Evolutionary conservation across 1,140 invertebrate species (phyloP).

Genomic region (Spodoptera litura): DNA sequence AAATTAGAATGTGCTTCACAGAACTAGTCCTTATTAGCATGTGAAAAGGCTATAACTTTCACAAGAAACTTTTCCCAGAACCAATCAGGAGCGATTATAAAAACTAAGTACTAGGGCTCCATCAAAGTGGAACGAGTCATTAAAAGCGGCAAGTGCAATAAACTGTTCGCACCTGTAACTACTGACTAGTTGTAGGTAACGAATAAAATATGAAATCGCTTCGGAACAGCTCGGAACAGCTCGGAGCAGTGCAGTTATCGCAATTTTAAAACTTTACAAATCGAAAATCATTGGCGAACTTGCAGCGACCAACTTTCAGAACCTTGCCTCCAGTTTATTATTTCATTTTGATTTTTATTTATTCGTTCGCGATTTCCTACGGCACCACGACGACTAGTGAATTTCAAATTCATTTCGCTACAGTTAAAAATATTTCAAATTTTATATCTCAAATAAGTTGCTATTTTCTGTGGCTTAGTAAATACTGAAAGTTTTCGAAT

Average conservation of each 20-base stretch:
- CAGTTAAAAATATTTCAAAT: conserved; percentile 43
- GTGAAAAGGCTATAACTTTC: too few relatives aligned
- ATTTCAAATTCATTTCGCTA: conserved; percentile 46
- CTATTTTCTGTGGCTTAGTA: background rate
- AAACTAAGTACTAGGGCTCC: too few relatives aligned
- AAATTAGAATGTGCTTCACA: too few relatives aligned
- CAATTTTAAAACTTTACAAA: conserved; percentile 56
- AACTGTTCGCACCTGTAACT: conserved; percentile 39
- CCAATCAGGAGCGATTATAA: too few relatives aligned
- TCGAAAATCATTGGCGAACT: conserved; percentile 53
- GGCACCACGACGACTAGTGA: conserved; percentile 38
- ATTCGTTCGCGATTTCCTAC: conserved; percentile 41
- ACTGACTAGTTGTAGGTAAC: conserved; percentile 33
- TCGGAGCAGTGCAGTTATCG: conserved; percentile 38
- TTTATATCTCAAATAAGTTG: conserved; percentile 9
- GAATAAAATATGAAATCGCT: conserved; percentile 48
- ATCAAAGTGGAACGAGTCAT: conserved; percentile 3
- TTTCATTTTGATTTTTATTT: conserved; percentile 52
- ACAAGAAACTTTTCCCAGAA: too few relatives aligned
- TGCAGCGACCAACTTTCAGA: conserved; percentile 40
- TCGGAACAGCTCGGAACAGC: conserved; percentile 14
- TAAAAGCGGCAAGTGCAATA: conserved; percentile 20
- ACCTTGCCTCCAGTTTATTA: conserved; percentile 47
- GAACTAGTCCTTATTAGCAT: too few relatives aligned
- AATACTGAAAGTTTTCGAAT: conserved; percentile 6